Evolutionary conservation across 2,797 vertebrate species (phyloP).

Genomic region (Phyllotis vaccarum): DNA sequence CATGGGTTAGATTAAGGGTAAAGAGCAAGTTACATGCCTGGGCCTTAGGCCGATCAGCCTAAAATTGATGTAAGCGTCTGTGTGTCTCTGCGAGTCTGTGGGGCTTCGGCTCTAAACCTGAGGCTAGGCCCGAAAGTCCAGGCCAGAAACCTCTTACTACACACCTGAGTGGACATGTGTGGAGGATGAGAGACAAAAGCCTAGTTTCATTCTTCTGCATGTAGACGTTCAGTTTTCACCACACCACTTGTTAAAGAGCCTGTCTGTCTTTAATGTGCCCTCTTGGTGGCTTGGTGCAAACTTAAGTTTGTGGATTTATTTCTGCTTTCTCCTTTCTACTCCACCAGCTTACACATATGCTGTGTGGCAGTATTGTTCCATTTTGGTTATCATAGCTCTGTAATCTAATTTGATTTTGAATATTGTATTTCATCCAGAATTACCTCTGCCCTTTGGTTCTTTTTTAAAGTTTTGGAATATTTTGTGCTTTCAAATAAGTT

Average conservation of each 20-base stretch:
- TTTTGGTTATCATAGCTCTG: background rate
- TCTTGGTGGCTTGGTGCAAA: background rate
- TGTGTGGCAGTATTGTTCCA: background rate
- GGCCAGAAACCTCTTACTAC: too few species aligned
- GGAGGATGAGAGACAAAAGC: background rate
- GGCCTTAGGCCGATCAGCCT: too few species aligned
- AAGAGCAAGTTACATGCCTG: too few species aligned
- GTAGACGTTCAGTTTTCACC: background rate
- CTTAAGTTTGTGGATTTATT: background rate
- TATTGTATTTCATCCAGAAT: background rate
- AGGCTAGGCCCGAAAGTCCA: too few species aligned
- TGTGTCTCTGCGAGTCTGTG: too few species aligned
- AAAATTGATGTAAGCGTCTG: too few species aligned
- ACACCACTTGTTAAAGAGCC: background rate
- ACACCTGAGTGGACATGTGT: background rate
- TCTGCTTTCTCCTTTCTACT: background rate
- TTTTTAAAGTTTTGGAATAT: too few species aligned
- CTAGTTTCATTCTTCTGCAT: background rate
- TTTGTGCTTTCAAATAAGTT: too few species aligned
- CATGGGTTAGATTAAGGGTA: too few species aligned
- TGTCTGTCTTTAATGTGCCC: background rate
- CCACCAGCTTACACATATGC: background rate
- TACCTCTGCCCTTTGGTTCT: too few species aligned
- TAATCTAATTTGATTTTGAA: background rate
- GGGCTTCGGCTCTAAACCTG: too few species aligned